Percentiles rank a stretch among this genome's conserved stretches.
phyloP scores from a whole-genome alignment of 2,888 invertebrate species.

The Fissipunctia ypsillon region DNA sequence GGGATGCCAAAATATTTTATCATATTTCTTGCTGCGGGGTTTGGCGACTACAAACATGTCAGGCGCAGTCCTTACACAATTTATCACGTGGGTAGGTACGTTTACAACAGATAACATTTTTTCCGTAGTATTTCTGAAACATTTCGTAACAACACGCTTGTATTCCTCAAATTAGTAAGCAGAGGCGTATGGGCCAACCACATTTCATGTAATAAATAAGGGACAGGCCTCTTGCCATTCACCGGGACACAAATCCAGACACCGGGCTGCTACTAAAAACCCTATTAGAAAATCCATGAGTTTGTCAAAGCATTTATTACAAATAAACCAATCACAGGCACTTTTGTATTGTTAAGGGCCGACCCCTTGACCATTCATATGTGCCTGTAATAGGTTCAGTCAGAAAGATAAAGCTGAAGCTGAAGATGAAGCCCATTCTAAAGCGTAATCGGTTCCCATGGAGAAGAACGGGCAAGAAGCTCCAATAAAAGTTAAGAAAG shows the following conservation, averaged over 20 bases:
- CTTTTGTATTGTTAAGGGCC: neutral
- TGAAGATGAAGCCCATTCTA: neutral
- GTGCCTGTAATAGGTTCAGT: no score
- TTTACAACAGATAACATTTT: neutral
- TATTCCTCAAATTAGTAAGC: neutral
- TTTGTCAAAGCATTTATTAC: no score
- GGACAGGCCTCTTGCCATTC: neutral
- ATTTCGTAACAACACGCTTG: neutral
- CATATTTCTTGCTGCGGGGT: slow-evolving; percentile 52
- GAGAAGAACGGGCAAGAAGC: neutral
- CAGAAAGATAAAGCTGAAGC: neutral
- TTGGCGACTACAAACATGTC: slow-evolving; percentile 45
- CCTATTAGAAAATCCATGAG: no score
- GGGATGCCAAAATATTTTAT: slow-evolving; percentile 47
- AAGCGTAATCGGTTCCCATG: neutral
- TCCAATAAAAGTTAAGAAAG: no score
- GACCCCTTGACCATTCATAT: no score
- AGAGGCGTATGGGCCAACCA: no score
- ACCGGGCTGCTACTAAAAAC: no score
- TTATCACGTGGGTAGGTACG: slow-evolving; percentile 37
- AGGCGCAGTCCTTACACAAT: slow-evolving; percentile 41
- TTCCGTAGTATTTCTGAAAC: slow-evolving; percentile 20
- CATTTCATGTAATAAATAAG: no score
- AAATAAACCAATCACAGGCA: no score
- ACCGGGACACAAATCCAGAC: neutral